These are phyloP conservation scores for Heterotis niloticus DNA, from an alignment of 2,113 vertebrate genomes.

Conservation along the genomic window DNA sequence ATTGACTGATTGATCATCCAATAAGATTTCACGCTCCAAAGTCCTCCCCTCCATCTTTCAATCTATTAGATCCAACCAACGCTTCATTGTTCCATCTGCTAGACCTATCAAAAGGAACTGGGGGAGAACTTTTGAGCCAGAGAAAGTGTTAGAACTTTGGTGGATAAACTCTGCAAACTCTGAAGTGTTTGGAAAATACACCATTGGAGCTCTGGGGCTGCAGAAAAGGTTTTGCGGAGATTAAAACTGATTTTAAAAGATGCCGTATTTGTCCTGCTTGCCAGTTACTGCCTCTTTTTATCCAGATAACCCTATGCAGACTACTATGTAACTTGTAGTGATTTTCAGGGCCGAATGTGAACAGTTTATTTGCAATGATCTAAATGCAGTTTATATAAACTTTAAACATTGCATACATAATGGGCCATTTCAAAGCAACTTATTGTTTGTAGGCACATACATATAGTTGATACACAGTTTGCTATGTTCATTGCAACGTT, in stretches of 20 bases:
- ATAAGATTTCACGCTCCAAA: slow-evolving; percentile 40
- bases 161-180: background rate
- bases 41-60: slow-evolving; percentile 26
- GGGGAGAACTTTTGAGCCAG: background rate
- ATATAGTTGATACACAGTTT: background rate
- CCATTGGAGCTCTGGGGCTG: background rate
- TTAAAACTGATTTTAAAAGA: background rate
- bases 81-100: slow-evolving; percentile 19
- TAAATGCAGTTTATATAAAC: too few species aligned
- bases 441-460: background rate
- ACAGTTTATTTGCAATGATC: too few species aligned
- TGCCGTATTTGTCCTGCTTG: background rate
- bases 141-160: background rate
- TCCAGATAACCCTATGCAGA: background rate
- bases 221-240: background rate
- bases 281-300: background rate
- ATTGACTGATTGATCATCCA: slow-evolving; percentile 51
- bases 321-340: too few species aligned
- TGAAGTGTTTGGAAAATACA: background rate
- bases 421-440: too few species aligned
- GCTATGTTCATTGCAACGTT: background rate
- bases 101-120: background rate
- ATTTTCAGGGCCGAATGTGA: too few species aligned
- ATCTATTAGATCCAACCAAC: slow-evolving; percentile 32
- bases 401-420: too few species aligned